phyloP scores from a whole-genome alignment of 2,113 vertebrate genomes.

The Tragelaphus scriptus region DNA sequence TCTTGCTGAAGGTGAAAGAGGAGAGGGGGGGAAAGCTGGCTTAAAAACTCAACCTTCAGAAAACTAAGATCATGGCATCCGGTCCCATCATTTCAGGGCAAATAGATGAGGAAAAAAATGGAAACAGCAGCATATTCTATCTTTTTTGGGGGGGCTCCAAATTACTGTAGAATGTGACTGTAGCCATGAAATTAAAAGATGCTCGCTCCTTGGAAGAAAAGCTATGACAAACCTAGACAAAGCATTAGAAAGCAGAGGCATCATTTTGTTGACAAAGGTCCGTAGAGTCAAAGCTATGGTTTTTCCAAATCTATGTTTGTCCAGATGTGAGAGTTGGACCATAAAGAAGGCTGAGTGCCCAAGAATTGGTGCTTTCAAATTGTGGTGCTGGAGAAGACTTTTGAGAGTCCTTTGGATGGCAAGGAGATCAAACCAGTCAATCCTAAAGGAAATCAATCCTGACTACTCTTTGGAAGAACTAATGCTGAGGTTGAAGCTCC shows the following conservation, averaged over 20 bases:
- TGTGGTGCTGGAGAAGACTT: background rate
- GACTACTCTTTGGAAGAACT: background rate
- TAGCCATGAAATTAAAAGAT: background rate
- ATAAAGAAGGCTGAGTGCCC: background rate
- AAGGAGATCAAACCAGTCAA: background rate
- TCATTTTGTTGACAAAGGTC: background rate
- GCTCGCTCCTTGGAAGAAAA: background rate
- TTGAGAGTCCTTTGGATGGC: background rate
- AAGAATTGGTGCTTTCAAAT: background rate
- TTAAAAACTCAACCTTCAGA: background rate
- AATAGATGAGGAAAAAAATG: background rate
- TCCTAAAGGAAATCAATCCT: background rate
- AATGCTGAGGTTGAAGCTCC: background rate
- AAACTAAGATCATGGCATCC: background rate
- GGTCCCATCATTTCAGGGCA: background rate
- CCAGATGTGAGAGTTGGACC: background rate
- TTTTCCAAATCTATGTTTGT: background rate
- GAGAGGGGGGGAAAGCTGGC: rapidly evolving
- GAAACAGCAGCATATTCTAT: background rate
- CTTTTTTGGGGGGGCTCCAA: background rate
- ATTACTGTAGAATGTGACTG: background rate
- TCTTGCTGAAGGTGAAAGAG: background rate
- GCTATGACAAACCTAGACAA: background rate
- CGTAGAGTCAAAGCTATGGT: background rate
- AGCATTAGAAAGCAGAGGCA: background rate